Evolutionary conservation across 2,888 invertebrate genomes (phyloP).

Genomic region (Conomelus anceps): DNA sequence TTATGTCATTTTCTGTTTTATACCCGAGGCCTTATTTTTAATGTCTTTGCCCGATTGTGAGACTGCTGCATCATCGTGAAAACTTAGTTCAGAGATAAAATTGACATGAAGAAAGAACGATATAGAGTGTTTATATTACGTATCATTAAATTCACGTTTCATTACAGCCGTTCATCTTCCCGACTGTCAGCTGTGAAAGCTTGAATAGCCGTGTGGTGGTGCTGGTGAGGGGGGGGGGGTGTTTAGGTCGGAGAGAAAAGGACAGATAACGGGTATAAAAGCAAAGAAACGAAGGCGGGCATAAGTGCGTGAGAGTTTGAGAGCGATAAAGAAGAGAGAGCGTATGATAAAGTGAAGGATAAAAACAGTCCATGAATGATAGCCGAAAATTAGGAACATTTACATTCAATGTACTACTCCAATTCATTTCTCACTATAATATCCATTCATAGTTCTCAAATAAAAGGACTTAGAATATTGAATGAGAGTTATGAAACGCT

Average conservation of each 20-base stretch:
- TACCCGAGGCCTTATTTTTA: neutral
- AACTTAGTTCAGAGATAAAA: neutral
- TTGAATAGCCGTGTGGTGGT: neutral
- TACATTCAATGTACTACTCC: neutral
- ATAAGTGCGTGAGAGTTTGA: neutral
- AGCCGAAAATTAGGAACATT: neutral
- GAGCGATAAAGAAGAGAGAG: neutral
- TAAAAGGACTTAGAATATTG: neutral
- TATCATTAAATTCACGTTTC: neutral
- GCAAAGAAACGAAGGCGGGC: neutral
- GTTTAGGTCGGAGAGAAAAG: neutral
- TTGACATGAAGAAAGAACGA: neutral
- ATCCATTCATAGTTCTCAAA: neutral
- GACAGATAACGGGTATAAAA: neutral
- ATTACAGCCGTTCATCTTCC: neutral
- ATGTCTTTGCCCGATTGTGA: neutral
- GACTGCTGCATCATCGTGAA: neutral
- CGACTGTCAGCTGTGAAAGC: neutral
- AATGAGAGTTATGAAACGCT: neutral
- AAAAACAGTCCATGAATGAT: neutral
- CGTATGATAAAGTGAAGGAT: neutral
- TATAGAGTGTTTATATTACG: neutral
- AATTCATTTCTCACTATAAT: neutral
- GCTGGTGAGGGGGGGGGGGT: no score
- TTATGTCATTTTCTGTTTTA: neutral